phyloP scores from a whole-genome alignment of 2,797 vertebrate species.

The Dicrostonyx torquatus region DNA sequence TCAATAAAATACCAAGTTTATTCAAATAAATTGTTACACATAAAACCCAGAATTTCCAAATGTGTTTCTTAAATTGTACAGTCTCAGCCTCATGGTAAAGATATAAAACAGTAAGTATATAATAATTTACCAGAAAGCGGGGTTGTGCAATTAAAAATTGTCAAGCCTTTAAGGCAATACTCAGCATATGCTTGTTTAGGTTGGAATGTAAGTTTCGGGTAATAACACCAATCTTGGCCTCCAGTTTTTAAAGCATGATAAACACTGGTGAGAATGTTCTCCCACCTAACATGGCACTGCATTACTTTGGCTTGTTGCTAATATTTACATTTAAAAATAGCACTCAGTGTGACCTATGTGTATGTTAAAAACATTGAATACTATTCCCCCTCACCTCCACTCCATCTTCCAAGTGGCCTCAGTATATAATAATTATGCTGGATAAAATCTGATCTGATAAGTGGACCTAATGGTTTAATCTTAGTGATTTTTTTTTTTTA shows the following conservation, averaged over 20 bases:
- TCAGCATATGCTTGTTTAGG: neutral
- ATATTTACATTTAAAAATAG: neutral
- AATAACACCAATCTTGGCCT: neutral
- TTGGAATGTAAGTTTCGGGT: neutral
- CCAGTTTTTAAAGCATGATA: neutral
- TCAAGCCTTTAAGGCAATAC: slow-evolving; percentile 4
- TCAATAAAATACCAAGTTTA: slow-evolving; percentile 62
- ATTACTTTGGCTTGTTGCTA: neutral
- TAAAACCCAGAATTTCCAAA: slow-evolving; percentile 39
- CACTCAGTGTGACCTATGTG: neutral
- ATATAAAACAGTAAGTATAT: neutral
- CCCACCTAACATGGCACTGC: neutral
- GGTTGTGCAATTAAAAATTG: slow-evolving; percentile 25
- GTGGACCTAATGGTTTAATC: neutral
- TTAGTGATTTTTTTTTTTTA: no score
- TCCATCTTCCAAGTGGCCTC: neutral
- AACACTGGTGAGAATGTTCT: neutral
- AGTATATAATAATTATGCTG: neutral
- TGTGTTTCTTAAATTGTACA: slow-evolving; percentile 10
- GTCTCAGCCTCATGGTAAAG: neutral
- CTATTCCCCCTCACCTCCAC: neutral
- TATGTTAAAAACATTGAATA: neutral
- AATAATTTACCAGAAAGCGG: neutral
- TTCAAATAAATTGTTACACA: slow-evolving; percentile 48
- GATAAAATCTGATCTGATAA: neutral